Conservation (phyloP, 2,888 invertebrate genomes). For the Hydroisotoma schaefferi region DNA sequence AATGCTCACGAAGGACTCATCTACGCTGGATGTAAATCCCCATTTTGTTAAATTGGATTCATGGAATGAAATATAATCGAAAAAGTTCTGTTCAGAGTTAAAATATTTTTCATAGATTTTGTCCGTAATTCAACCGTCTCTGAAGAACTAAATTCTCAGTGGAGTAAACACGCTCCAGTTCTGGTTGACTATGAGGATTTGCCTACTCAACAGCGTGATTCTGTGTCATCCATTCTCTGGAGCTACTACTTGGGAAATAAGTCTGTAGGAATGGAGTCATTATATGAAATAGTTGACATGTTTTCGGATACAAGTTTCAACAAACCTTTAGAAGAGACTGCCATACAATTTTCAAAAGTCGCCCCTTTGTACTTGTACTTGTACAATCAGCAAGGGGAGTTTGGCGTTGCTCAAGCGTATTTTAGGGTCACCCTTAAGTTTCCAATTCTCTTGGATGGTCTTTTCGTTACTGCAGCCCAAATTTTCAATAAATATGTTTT, state of each 20-base stretch:
- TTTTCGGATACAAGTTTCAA: conserved; percentile 39
- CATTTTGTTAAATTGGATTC: no score
- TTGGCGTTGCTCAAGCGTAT: conserved; percentile 36
- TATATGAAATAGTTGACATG: conserved; percentile 31
- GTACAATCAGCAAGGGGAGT: conserved; percentile 30
- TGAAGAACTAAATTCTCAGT: conserved; percentile 26
- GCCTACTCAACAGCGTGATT: conserved; percentile 14
- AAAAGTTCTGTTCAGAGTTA: background rate
- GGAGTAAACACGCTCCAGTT: conserved; percentile 27
- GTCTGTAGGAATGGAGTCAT: conserved; percentile 25
- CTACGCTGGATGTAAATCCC: conserved; percentile 38
- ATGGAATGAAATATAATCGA: no score
- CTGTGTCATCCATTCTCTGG: conserved; percentile 30
- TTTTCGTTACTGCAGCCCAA: conserved; percentile 17
- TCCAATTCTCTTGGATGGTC: conserved; percentile 31
- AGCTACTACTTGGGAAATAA: conserved; percentile 32
- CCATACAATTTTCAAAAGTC: conserved; percentile 12
- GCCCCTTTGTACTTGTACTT: conserved; percentile 29
- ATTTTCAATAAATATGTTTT: conserved; percentile 23
- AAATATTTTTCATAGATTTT: conserved; percentile 23
- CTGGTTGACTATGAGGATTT: conserved; percentile 38
- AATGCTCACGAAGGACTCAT: conserved; percentile 39
- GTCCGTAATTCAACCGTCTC: conserved; percentile 34
- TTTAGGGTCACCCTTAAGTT: conserved; percentile 26
- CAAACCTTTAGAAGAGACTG: conserved; percentile 28